Conservation (phyloP, 2,113 vertebrate species). For the Merops nubicus region DNA sequence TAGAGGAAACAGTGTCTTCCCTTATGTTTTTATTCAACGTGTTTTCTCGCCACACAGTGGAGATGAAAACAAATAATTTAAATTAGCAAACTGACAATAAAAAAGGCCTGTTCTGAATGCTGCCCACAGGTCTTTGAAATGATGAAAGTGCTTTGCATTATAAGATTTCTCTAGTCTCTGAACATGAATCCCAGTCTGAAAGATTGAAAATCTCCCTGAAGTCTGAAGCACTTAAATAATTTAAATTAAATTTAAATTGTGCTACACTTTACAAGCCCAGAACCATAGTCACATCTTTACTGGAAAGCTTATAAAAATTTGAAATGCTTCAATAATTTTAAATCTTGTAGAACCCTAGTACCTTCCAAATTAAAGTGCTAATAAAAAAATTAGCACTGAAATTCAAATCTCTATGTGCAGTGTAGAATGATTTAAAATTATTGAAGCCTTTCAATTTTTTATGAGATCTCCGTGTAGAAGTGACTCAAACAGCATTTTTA, state of each 20-base stretch:
- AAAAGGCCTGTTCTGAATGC: slow-evolving; percentile 7
- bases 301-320: slow-evolving; percentile 81
- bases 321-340: slow-evolving; percentile 81
- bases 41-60: not conserved
- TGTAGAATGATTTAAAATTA: slow-evolving; percentile 76
- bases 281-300: slow-evolving; percentile 70
- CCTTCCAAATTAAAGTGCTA: slow-evolving; percentile 77
- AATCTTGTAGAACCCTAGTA: slow-evolving; percentile 75
- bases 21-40: not conserved
- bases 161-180: slow-evolving; percentile 52
- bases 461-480: slow-evolving; percentile 63
- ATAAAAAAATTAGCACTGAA: slow-evolving; percentile 78
- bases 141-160: slow-evolving; percentile 46
- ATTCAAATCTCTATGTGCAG: slow-evolving; percentile 73
- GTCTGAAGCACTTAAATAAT: slow-evolving; percentile 77
- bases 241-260: slow-evolving; percentile 79
- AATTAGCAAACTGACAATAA: slow-evolving; percentile 65
- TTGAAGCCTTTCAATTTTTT: slow-evolving; percentile 77
- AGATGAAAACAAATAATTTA: slow-evolving; percentile 68
- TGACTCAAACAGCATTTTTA: slow-evolving; percentile 64
- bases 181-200: slow-evolving; percentile 58
- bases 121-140: slow-evolving; percentile 42
- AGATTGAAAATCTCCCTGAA: slow-evolving; percentile 71
- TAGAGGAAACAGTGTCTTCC: not conserved
- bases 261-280: slow-evolving; percentile 70